Base-by-base conservation (phyloP, 2,888 invertebrate species). In the Morpho helenor region DNA sequence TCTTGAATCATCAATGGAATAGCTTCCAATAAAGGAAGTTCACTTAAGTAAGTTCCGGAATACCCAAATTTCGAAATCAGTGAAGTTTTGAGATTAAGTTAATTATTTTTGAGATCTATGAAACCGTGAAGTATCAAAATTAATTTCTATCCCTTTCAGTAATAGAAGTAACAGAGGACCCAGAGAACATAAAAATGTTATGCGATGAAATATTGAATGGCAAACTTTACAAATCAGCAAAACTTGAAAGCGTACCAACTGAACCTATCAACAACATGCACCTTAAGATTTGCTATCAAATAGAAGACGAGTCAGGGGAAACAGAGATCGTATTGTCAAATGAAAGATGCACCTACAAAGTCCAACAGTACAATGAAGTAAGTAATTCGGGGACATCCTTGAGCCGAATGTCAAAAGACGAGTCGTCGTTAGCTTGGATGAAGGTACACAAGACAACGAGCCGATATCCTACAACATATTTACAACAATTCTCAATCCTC, bases 111-210 rank as follows among this genome's bases (percentile, higher is more conserved):
- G 3, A 31, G 31, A 31, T 31, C 31, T 31, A 31, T 31, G 31
- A 31, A 31, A 31, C 3, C 4, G 31, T 31, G 5, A 5, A 3
- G 31, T 31, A 31, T 5, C 5, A 5, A 31, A 31, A 31, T 31
- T 23, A 22, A 4, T 10, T 43, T 8, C 56, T 47, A 59, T 40
- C 7, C 41, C 59, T 87, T 87, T 1, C 82, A 94, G 94, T 94
- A 47, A 94, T 94, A 61, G 94, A 94, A 76, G 66, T 93, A 50
- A 91, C 93, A 2, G 94, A 94, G 72, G 89, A 90, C 42, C 85
- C 84, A 0, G 80, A 87, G 16, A 79, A 89, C 66, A 91, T 94
- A 51, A 77, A 80, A 4, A 62, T 81, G 42, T 76, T 94, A 44
- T 85, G 92, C 49, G 82, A 91, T 66, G 85, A 92, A 50, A 92